Base-by-base conservation (phyloP, 2,888 invertebrate species). In the Idaea aversata region DNA sequence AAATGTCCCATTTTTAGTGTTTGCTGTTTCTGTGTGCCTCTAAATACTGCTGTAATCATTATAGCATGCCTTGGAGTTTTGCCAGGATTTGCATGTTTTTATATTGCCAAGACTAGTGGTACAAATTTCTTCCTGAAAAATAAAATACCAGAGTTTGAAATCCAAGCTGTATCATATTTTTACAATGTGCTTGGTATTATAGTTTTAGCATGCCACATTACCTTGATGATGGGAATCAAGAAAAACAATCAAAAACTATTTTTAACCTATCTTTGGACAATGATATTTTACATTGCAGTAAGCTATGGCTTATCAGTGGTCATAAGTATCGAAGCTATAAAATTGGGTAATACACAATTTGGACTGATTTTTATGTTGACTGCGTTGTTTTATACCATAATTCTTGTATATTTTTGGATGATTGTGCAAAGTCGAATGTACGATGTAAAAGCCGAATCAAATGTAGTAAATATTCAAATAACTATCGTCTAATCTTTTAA, bases 321-420 rank as follows among this genome's bases (percentile, higher is more conserved):
- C 35, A 66, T 82, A 61, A 65, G 71, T 66, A 66, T 70, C 34
- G 73, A 76, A 71, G 63, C 67, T 61, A 72, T 77, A 15, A 69
- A 59, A 69, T 62, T 34, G 15, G 67, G 69, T 16, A 57, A 75
- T 57, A 5, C 64, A 5, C 7, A 16, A n/a, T 81, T 79, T 70
- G 80, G 75, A 4, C 5, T 67, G 10, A 0, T 35, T 61, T 80
- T 72, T 66, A 35, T 79, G 61, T 15, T 72, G 10, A n/a, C 77
- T 15, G 71, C 69, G 38, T 15, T 65, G 61, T 6, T 74, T 0
- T 73, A 77, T 65, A 69, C 70, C 15, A 15, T 71, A 34, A 57
- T 80, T 59, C 70, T 77, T 59, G 47, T 77, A 5, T 82, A 82
- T 68, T 82, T 81, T 71, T 81, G 83, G 83, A 70, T 82, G 64